Evolutionary conservation across 2,797 vertebrate species (phyloP).

Genomic region (Nyctibius grandis): DNA sequence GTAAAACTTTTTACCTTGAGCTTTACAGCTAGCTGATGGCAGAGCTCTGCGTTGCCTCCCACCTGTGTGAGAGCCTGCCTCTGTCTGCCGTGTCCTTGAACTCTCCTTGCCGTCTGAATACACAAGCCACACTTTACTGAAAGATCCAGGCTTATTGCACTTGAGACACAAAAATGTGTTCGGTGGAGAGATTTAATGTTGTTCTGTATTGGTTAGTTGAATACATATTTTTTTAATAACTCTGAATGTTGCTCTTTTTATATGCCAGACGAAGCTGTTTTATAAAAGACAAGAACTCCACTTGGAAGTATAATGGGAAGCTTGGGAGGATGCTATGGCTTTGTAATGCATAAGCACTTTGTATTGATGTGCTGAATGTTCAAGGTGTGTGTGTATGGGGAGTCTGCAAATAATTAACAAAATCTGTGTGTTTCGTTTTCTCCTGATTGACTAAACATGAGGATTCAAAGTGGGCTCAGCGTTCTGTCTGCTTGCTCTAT

Average conservation of each 20-base stretch:
- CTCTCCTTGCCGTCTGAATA: background rate
- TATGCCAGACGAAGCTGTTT: background rate
- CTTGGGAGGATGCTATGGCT: background rate
- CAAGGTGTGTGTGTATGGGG: background rate
- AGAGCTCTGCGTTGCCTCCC: background rate
- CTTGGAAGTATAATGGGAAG: background rate
- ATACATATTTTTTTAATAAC: background rate
- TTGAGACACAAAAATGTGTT: accelerated
- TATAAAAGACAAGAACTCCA: background rate
- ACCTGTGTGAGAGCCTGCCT: background rate
- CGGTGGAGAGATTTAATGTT: background rate
- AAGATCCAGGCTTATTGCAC: background rate
- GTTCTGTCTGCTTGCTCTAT: background rate
- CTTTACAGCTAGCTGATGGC: background rate
- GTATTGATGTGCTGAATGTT: background rate
- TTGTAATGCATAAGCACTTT: background rate
- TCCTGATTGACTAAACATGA: background rate
- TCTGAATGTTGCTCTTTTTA: background rate
- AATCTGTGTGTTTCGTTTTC: background rate
- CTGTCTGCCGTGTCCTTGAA: background rate
- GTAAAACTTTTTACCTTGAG: background rate
- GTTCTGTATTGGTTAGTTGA: background rate
- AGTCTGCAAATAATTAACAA: background rate
- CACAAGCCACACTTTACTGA: background rate
- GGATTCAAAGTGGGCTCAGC: background rate